Base-by-base conservation (phyloP, 2,113 vertebrate species). In the Callithrix jacchus region DNA sequence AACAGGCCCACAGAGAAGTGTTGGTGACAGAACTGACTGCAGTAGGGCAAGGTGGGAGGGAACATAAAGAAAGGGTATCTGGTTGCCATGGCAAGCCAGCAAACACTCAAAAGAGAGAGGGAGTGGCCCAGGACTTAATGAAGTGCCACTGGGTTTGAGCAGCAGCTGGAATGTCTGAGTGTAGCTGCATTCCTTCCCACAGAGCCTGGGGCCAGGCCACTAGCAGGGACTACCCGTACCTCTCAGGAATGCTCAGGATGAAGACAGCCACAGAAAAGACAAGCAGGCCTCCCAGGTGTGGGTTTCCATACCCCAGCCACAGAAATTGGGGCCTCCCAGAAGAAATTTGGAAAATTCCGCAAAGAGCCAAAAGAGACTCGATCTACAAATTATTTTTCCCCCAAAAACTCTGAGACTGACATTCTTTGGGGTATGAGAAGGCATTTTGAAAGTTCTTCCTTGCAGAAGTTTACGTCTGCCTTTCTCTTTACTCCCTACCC, bases 101-200 rank as follows among this genome's bases (percentile, higher is more conserved):
- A 96, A 96, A 97, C 93, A 97, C 82, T 93, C 94, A 35, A 27
- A 93, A 52, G 79, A 71, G 61, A 68, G 68, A 95, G 82, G 95
- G 97, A 93, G 95, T 94, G 93, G 97, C 66, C 70, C 79, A n/a
- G 89, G 87, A 77, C 6, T 81, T 97, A 96, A 98, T 58, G 91
- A 97, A 96, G 97, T 97, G 96, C 88, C 91, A 81, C 76, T 91
- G 94, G 95, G 97, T 95, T 96, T 95, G 89, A 95, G 96, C 61
- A 83, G 91, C 86, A 76, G 5, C 64, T 94, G 97, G 97, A 97
- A 97, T 97, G 96, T 96, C 91, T 98, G 97, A 96, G 91, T 11
- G 6, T 47, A 82, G 82, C 95, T 93, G 74, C 30, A 2, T 56
- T 97, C 68, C 87, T 95, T 87, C 42, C 93, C 74, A 52, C 86